phyloP scores from a whole-genome alignment of 2,888 invertebrate species.

The Molorchus minor region DNA sequence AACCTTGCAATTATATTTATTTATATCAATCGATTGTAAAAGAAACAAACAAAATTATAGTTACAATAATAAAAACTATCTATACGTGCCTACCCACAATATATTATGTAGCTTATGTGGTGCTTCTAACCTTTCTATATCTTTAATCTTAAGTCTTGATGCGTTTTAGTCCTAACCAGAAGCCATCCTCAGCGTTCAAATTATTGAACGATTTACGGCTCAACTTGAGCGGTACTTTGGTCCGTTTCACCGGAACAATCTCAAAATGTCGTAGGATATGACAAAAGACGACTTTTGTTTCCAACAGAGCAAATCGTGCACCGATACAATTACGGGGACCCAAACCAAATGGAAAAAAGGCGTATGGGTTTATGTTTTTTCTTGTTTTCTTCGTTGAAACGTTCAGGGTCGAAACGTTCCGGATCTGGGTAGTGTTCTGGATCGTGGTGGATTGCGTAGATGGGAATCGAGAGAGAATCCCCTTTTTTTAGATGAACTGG shows the following conservation, averaged over 20 bases:
- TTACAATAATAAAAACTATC: too few relatives aligned
- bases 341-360: constrained; percentile 66
- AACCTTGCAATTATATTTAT: too few relatives aligned
- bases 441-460: constrained; percentile 60
- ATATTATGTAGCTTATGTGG: too few relatives aligned
- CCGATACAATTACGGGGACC: constrained; percentile 68
- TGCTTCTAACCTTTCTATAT: too few relatives aligned
- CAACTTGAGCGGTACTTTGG: constrained; percentile 49
- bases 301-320: constrained; percentile 58
- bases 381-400: constrained; percentile 52
- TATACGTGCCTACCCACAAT: too few relatives aligned
- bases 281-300: constrained; percentile 49
- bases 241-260: constrained; percentile 50
- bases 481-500: constrained; percentile 49
- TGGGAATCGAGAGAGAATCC: constrained; percentile 53
- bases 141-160: not conserved
- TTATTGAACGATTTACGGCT: constrained; percentile 42
- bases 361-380: constrained; percentile 62
- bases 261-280: constrained; percentile 51
- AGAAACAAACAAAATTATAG: too few relatives aligned
- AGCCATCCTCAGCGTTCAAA: constrained; percentile 46
- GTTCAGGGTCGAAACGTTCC: constrained; percentile 63
- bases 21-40: too few relatives aligned
- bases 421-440: constrained; percentile 62
- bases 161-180: constrained; percentile 33